A percentile compares a stretch with the other conserved stretches of the same genome.
Conservation (phyloP, 2,797 vertebrate genomes). For the Telmatherina bonti region DNA sequence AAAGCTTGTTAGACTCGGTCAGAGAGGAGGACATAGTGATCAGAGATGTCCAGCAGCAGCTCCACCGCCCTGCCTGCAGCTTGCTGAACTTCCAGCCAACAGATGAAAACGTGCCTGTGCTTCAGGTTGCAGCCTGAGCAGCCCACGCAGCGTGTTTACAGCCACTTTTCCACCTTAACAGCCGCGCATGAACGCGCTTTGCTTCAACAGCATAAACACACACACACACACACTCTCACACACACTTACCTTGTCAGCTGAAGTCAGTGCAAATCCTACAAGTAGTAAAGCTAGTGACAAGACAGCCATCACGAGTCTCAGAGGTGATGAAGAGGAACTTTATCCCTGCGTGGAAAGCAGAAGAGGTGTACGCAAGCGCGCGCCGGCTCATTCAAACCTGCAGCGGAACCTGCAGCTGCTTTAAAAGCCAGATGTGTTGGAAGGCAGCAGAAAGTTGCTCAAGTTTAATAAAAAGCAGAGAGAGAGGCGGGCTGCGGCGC, state of each 20-base stretch:
- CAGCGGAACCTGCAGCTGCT: no score
- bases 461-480: slow-evolving; percentile 51
- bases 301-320: slow-evolving; percentile 89
- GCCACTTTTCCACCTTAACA: not conserved
- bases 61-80: slow-evolving; percentile 14
- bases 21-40: slow-evolving; percentile 25
- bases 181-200: not conserved
- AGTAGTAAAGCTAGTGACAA: slow-evolving; percentile 87
- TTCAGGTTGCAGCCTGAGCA: slow-evolving; percentile 39
- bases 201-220: no score
- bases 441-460: slow-evolving; percentile 8
- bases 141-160: slow-evolving; percentile 50
- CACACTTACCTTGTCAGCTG: slow-evolving; percentile 88
- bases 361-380: slow-evolving; percentile 35
- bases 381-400: slow-evolving; percentile 60
- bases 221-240: no score
- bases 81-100: slow-evolving; percentile 7
- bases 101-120: slow-evolving; percentile 18
- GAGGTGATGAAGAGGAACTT: slow-evolving; percentile 44
- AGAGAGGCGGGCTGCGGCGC: slow-evolving; percentile 68
- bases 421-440: no score
- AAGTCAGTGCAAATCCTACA: slow-evolving; percentile 84
- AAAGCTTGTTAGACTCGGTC: slow-evolving; percentile 34
- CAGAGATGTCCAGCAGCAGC: slow-evolving; percentile 33
- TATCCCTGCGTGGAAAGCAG: slow-evolving; percentile 58